A percentile compares a stretch with the other conserved stretches of the same genome.
Evolutionary conservation across 2,113 vertebrate genomes (phyloP).

Genomic region (Podarcis raffonei): DNA sequence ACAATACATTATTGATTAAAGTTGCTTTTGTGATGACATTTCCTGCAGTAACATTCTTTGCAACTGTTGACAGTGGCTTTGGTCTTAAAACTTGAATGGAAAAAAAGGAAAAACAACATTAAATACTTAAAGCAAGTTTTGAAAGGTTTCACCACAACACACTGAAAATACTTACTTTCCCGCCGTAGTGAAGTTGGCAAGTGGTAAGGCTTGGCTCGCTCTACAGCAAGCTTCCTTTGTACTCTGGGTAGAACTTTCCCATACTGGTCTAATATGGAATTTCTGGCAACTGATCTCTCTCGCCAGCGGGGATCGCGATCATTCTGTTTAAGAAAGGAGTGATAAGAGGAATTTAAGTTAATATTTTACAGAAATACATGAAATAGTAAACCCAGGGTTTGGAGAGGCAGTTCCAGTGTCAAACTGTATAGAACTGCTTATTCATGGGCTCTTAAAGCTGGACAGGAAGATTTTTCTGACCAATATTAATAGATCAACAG

Average conservation of each 20-base stretch:
- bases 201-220: conserved; percentile 87
- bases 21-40: conserved; percentile 87
- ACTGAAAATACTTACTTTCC: conserved; percentile 79
- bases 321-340: conserved; percentile 73
- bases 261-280: conserved; percentile 89
- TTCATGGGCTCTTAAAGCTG: neutral
- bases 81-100: conserved; percentile 85
- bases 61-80: conserved; percentile 88
- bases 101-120: neutral
- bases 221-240: conserved; percentile 88
- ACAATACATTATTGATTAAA: conserved; percentile 88
- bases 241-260: conserved; percentile 89
- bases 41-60: conserved; percentile 78
- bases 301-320: conserved; percentile 86
- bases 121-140: neutral
- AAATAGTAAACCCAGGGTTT: neutral
- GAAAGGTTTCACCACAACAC: neutral
- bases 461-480: neutral
- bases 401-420: no score
- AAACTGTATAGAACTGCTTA: no score
- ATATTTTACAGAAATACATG: neutral
- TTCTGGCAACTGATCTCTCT: conserved; percentile 86
- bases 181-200: conserved; percentile 77
- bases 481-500: neutral
- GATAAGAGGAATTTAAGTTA: neutral